Conservation (phyloP, 37 sponge, comb jelly and placozoan genomes). For the Oscarella lobularis region DNA sequence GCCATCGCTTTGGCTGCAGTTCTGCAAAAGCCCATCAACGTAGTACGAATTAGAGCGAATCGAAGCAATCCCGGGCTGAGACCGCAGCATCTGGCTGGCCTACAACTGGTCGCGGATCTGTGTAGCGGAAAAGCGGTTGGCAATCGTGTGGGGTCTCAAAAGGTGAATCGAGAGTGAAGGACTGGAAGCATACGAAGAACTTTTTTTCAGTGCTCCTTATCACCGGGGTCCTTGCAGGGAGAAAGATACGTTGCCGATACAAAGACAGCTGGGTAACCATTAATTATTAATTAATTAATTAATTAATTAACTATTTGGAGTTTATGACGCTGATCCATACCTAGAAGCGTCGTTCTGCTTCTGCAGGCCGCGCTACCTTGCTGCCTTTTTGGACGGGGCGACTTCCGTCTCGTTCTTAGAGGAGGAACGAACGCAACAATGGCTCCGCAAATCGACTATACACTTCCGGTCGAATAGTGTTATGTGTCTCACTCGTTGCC, state of each 20-base stretch:
- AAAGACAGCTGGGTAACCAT: slow-evolving; percentile 69
- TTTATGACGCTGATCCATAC: not conserved
- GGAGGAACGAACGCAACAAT: slow-evolving; percentile 92
- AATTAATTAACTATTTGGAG: not conserved
- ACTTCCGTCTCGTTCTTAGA: slow-evolving; percentile 26
- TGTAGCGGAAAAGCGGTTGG: slow-evolving; percentile 59
- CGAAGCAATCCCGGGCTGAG: slow-evolving; percentile 80
- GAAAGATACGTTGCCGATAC: slow-evolving; percentile 57
- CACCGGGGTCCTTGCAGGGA: slow-evolving; percentile 23
- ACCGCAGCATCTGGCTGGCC: slow-evolving; percentile 77
- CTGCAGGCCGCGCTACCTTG: slow-evolving; percentile 75
- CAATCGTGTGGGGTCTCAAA: slow-evolving; percentile 23
- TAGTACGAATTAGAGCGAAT: slow-evolving; percentile 62
- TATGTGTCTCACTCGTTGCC: slow-evolving; percentile 9
- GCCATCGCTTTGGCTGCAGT: slow-evolving; percentile 63
- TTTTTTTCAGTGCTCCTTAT: too few species aligned
- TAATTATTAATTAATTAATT: not conserved
- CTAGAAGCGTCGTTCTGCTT: slow-evolving; percentile 65
- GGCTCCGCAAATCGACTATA: slow-evolving; percentile 89
- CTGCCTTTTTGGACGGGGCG: slow-evolving; percentile 50
- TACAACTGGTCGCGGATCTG: slow-evolving; percentile 31
- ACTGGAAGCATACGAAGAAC: too few species aligned
- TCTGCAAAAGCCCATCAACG: slow-evolving; percentile 38
- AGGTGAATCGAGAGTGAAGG: too few species aligned
- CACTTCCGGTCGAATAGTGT: slow-evolving; percentile 18